These are phyloP conservation scores for Neodiprion lecontei DNA, from an alignment of 1,140 invertebrate genomes.

Conservation along the genomic window DNA sequence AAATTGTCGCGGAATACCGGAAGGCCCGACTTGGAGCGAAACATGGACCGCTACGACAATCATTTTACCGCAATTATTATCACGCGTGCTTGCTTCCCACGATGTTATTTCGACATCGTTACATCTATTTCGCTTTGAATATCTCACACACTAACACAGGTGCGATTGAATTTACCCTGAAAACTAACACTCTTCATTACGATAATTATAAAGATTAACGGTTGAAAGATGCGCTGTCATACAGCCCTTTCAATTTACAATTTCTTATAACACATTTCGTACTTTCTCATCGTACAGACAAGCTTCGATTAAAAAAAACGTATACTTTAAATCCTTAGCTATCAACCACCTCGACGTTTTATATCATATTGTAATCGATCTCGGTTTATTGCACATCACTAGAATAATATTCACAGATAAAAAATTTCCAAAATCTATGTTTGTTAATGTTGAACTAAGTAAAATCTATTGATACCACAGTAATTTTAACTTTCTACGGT, in stretches of 20 bases:
- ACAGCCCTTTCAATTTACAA: too few species aligned
- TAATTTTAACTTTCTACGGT: constrained; percentile 1
- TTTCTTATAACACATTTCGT: too few species aligned
- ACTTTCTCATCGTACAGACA: too few species aligned
- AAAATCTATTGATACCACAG: constrained; percentile 17
- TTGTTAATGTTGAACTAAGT: neutral
- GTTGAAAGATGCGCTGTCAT: too few species aligned
- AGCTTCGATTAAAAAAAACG: too few species aligned
- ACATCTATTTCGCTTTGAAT: neutral
- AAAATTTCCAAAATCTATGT: neutral
- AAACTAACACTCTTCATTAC: too few species aligned
- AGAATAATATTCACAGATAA: neutral
- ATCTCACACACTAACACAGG: neutral
- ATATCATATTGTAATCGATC: too few species aligned
- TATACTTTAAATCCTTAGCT: too few species aligned
- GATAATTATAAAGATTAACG: too few species aligned
- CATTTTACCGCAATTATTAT: constrained; percentile 51
- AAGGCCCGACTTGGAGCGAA: constrained; percentile 36
- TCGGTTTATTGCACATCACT: neutral
- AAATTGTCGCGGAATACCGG: constrained; percentile 57
- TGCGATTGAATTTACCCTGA: too few species aligned
- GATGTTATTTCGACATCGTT: constrained; percentile 5
- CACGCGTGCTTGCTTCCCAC: constrained; percentile 25
- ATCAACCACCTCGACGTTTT: too few species aligned
- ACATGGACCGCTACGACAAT: constrained; percentile 59